Base-by-base conservation (phyloP, 1,140 invertebrate species). In the Gonioctena quinquepunctata region DNA sequence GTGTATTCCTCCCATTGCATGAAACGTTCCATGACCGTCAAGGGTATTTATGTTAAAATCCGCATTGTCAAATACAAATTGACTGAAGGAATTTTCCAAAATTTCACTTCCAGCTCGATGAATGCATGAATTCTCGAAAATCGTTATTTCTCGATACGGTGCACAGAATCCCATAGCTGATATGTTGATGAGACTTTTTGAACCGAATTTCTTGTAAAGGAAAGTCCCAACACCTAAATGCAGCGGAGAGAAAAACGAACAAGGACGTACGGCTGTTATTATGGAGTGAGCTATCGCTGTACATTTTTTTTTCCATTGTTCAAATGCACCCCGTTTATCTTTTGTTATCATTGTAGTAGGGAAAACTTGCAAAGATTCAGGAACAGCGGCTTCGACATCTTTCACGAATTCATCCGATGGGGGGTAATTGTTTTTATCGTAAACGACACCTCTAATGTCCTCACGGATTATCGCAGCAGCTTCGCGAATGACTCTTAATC, bases 211-310 rank as follows among this genome's bases (percentile, higher is more conserved):
- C n/a, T 18, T 18, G 59, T 61, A 11, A 18, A 61, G 16, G 16
- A 26, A 19, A 11, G 1, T 13, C 2, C 23, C 21, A 26, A 0
- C 18, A 2, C 16, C 59, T 19, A 13, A 11, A 1, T 11, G 28
- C 8, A 33, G 28, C 8, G 28, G n/a, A 11, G 28, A 33, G n/a
- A 33, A n/a, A 33, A 61, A 27, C 13, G 19, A 23, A 26, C 3
- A 11, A 3, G 23, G 59, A 6, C 59, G n/a, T 16, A 22, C 3
- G 7, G 25, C 25, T 27, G n/a, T 19, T 7, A 61, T 33, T 11
- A 61, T 61, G 13, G 59, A 21, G 22, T 61, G 59, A 2, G 59
- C n/a, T n/a, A n/a, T n/a, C n/a, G n/a, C n/a, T n/a, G n/a, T n/a
- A n/a, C n/a, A n/a, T n/a, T n/a, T n/a, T n/a, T 7, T n/a, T n/a